These are phyloP conservation scores for Bergia puertoricense DNA, from an alignment of 92 coral and sea anemone genomes.

Conservation along the genomic window DNA sequence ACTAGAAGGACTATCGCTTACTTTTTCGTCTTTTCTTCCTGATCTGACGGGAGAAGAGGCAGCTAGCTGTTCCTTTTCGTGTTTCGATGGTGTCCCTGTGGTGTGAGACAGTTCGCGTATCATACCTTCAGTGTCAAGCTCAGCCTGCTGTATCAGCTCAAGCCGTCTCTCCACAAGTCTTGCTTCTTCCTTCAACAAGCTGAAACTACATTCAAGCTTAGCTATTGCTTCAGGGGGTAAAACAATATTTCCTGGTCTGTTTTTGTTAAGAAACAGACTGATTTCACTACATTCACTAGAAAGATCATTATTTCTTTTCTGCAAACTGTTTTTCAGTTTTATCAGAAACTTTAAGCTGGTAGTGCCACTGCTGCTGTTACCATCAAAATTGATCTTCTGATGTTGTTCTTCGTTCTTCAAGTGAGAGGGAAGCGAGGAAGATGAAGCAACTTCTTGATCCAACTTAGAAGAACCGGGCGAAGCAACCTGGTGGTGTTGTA, in stretches of 20 bases:
- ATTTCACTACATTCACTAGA: not conserved
- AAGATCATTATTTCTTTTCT: constrained; percentile 9
- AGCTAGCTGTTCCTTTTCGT: not conserved
- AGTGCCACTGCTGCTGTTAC: not conserved
- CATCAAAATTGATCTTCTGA: not conserved
- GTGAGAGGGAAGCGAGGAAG: not conserved
- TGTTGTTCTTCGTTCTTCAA: not conserved
- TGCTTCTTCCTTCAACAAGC: constrained; percentile 24
- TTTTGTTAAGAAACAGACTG: not conserved
- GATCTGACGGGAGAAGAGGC: not conserved
- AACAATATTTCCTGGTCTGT: not conserved
- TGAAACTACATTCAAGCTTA: constrained; percentile 5
- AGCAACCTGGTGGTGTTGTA: constrained; percentile 1
- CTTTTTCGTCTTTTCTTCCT: not conserved
- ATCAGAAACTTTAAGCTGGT: constrained; percentile 14
- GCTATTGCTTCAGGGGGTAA: constrained; percentile 23
- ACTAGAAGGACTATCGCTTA: constrained; percentile 1
- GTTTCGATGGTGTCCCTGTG: constrained; percentile 9
- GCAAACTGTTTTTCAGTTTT: not conserved
- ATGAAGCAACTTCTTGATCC: not conserved
- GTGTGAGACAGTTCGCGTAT: constrained; percentile 22
- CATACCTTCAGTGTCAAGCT: constrained; percentile 26
- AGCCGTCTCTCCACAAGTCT: constrained; percentile 37
- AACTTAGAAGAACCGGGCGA: not conserved
- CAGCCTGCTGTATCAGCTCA: constrained; percentile 23